Base-by-base conservation (phyloP, 2,113 vertebrate species). In the Sorex fumeus region DNA sequence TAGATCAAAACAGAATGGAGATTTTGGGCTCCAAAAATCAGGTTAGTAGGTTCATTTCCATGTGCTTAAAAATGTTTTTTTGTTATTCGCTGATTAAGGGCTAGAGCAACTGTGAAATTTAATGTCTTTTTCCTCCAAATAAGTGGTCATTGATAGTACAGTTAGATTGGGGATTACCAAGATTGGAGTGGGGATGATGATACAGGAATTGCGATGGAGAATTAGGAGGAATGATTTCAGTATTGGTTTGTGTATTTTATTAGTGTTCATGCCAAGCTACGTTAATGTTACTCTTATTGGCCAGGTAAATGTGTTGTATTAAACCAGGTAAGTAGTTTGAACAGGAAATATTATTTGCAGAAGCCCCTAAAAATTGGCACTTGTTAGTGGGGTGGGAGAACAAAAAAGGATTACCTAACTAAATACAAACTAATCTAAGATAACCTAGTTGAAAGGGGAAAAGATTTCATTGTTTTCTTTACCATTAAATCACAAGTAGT, bases 241-340 rank as follows among this genome's bases (percentile, higher is more conserved):
- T 95, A 70, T 78, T 85, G 67, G 23, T 74, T 93, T 94, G 53
- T 83, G 28, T 93, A 66, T 36, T 88, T 95, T 8, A 60, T 87
- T 96, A 70, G 90, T 92, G 89, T 21, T 95, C 40, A 36, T 25
- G 53, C 83, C 81, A 53, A 94, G 93, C 90, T 82, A 77, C 84
- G 86, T 67, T 87, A 80, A 28, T 81, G 27, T 95, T 81, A 30
- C 71, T 96, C 79, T 76, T 53, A 64, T 32, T 96, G 80, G 90
- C 45, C 89, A 96, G 69, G 92, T 71, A 93, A 93, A 88, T 88
- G 32, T 78, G 62, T 47, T 88, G 32, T 78, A 57, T 47, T 53
- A 91, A 97, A 96, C 89, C 98, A 98, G 98, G 98, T 98, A 98
- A 98, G 98, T 98, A 94, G 94, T 95, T 92, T 78, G 71, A 95